Evolutionary conservation across 2,888 invertebrate species (phyloP).

Genomic region (Nudaria mundana): DNA sequence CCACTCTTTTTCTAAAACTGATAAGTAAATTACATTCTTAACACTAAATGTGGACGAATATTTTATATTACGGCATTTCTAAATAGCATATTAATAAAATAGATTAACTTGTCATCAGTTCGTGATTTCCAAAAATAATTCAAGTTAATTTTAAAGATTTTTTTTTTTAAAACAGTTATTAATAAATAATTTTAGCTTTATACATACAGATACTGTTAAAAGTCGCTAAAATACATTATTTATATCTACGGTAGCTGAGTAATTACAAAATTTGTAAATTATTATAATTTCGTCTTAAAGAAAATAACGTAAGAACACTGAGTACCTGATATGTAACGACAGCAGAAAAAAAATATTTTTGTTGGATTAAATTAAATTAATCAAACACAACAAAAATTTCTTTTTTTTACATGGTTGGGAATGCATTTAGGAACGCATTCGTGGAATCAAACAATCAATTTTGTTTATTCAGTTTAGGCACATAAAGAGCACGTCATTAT

Average conservation of each 20-base stretch:
- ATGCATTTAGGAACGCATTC: too few species aligned
- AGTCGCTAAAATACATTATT: constrained; percentile 51
- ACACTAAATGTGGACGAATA: too few species aligned
- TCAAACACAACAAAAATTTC: background rate
- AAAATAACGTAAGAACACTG: constrained; percentile 56
- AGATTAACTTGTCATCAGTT: constrained; percentile 20
- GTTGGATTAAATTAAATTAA: background rate
- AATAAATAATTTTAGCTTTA: constrained; percentile 15
- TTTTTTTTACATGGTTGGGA: too few species aligned
- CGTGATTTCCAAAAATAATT: constrained; percentile 18
- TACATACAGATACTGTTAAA: constrained; percentile 11
- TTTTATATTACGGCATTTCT: too few species aligned
- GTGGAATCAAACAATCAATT: too few species aligned
- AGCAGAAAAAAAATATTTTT: constrained; percentile 27
- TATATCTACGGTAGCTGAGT: constrained; percentile 68
- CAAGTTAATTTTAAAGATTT: too few species aligned
- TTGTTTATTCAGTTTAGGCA: too few species aligned
- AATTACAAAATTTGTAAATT: constrained; percentile 76
- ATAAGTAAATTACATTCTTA: too few species aligned
- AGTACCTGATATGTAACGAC: constrained; percentile 45
- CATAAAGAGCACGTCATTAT: too few species aligned
- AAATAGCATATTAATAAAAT: too few species aligned
- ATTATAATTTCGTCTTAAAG: constrained; percentile 67
- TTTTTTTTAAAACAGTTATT: constrained; percentile 26
- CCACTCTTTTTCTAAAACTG: too few species aligned